A percentile compares a stretch with the other conserved stretches of the same genome.
Conservation (phyloP, 2,113 vertebrate genomes). For the Colossoma macropomum region DNA sequence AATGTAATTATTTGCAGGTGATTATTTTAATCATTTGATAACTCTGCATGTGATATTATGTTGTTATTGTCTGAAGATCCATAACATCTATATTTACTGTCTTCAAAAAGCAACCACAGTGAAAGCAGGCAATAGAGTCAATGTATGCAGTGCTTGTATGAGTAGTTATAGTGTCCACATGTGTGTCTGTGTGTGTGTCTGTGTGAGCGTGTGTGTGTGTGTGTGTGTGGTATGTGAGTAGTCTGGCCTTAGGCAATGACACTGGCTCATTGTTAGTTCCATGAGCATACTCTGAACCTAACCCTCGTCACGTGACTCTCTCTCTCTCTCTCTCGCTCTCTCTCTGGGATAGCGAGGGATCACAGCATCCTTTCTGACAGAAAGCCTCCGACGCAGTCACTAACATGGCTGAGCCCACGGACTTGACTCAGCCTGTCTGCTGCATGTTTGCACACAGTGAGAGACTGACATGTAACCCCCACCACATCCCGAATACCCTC, state of each 20-base stretch:
- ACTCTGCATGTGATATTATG: too few relatives aligned
- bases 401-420: background rate
- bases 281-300: slow-evolving; percentile 24
- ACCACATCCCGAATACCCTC: too few relatives aligned
- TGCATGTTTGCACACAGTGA: background rate
- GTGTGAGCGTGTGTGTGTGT: too few relatives aligned
- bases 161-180: background rate
- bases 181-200: too few relatives aligned
- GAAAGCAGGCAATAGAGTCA: too few relatives aligned
- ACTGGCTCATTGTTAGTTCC: background rate
- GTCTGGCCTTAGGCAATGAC: slow-evolving; percentile 12
- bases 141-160: background rate
- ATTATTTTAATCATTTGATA: too few relatives aligned
- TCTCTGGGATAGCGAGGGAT: background rate
- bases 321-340: slow-evolving; percentile 6
- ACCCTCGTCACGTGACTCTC: background rate
- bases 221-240: background rate
- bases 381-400: background rate
- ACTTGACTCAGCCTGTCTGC: background rate
- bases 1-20: too few relatives aligned
- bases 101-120: too few relatives aligned
- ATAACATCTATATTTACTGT: too few relatives aligned
- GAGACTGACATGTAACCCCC: background rate
- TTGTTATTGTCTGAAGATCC: too few relatives aligned
- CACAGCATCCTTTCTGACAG: background rate